Evolutionary conservation across 2,888 invertebrate genomes (phyloP).

Genomic region (Amiota minor): DNA sequence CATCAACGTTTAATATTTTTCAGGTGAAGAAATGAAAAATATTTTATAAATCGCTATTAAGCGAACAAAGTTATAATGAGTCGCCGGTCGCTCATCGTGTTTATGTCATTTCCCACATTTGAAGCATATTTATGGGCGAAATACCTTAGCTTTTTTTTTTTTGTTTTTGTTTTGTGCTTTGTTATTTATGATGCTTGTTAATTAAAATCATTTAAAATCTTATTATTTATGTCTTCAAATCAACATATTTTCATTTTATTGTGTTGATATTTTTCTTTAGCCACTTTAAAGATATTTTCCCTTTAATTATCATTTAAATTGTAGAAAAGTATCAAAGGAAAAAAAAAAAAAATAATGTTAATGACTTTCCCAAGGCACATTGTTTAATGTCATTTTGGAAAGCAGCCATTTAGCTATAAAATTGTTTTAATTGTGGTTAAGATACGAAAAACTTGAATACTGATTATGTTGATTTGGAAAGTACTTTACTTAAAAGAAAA

Average conservation of each 20-base stretch:
- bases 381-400: not conserved
- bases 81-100: constrained; percentile 13
- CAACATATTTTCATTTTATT: constrained; percentile 3
- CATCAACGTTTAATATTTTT: constrained; percentile 2
- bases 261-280: not conserved
- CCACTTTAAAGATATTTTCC: not conserved
- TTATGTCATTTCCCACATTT: not conserved
- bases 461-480: no score
- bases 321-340: not conserved
- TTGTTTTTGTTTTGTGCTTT: constrained; percentile 2
- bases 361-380: constrained; percentile 15
- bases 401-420: not conserved
- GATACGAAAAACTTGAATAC: no score
- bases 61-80: constrained; percentile 25
- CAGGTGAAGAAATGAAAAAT: constrained; percentile 5
- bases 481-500: no score
- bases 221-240: constrained; percentile 4
- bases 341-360: not conserved
- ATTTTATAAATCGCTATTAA: constrained; percentile 25
- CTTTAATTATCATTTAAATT: not conserved
- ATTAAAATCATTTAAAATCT: constrained; percentile 23
- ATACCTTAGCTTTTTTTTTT: not conserved
- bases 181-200: constrained; percentile 26
- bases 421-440: not conserved
- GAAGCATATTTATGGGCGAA: constrained; percentile 23